Base-by-base conservation (phyloP, 2,797 vertebrate genomes). In the Anabacerthia variegaticeps region DNA sequence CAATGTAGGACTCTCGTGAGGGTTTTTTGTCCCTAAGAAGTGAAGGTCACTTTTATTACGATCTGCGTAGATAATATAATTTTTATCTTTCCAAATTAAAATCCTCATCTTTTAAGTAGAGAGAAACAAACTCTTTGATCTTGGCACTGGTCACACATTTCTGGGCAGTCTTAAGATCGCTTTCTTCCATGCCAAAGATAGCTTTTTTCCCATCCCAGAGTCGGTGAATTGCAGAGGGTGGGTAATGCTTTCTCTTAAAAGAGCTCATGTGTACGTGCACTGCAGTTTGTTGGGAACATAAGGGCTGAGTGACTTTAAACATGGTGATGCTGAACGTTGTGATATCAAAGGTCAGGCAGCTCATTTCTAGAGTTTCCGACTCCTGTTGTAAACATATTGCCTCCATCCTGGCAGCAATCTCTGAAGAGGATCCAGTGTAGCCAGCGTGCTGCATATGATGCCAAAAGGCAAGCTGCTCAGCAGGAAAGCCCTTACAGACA, bases 11-110 rank as follows among this genome's bases (percentile, higher is more conserved):
- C 21, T 44, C 3, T 15, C 34, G 10, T 39, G 51, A 52, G 10
- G 6, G 2, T 5, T 10, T 36, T 10, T 7, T 14, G 9, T 12
- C 3, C 2, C 3, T 44, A 18, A 37, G 0, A 3, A 80, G 9
- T 4, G 3, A 82, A 49, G 3, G 0, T 12, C 10, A 2, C 74
- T 87, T 44, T 28, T 28, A 16, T 2, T 36, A 4, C 27, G 2
- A 20, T 81, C 20, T 78, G 6, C 11, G 14, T 41, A 49, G 11
- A 62, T 24, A 41, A 52, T 36, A 14, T 59, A 30, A 23, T 9
- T 5, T 26, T 43, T 30, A 36, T 4, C 3, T 43, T 68, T 62
- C 5, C 8, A 58, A 56, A 75, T 22, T 51, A 69, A 59, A 73
- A 48, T 52, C 7, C 4, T 0, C 3, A 7, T 61, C 7, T 63